These are phyloP conservation scores for Leptopilina drosophilae DNA, from an alignment of 2,888 invertebrate genomes.

Conservation along the genomic window DNA sequence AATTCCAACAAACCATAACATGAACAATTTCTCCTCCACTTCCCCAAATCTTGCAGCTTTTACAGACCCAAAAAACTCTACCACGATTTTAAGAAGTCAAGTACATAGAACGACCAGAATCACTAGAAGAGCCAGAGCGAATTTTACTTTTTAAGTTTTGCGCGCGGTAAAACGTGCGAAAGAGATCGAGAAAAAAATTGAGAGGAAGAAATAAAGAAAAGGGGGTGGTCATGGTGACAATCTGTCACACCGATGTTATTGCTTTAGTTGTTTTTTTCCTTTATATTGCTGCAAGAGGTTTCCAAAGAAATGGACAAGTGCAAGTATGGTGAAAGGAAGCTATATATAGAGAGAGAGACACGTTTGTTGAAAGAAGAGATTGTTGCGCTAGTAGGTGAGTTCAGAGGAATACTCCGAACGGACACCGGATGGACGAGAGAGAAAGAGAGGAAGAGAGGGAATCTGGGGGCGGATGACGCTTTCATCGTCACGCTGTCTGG, in stretches of 20 bases:
- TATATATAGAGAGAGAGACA: not conserved
- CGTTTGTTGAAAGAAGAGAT: slow-evolving; percentile 12
- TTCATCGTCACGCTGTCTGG: slow-evolving; percentile 69
- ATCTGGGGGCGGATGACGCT: slow-evolving; percentile 56
- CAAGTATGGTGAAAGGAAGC: slow-evolving; percentile 33
- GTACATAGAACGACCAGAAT: no score
- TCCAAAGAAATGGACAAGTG: slow-evolving; percentile 27
- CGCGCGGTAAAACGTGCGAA: not conserved
- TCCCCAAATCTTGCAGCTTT: no score
- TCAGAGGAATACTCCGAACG: slow-evolving; percentile 29
- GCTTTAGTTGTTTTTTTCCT: no score
- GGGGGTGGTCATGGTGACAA: slow-evolving; percentile 32
- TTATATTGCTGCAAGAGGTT: not conserved
- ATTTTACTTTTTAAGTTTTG: slow-evolving; percentile 50
- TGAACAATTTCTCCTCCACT: no score
- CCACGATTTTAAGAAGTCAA: no score
- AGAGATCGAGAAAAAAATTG: not conserved
- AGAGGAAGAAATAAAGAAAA: not conserved
- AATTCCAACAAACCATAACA: no score
- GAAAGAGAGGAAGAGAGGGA: no score
- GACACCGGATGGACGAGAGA: slow-evolving; percentile 39
- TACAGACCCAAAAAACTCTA: no score
- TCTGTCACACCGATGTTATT: slow-evolving; percentile 48
- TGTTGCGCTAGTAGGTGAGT: not conserved
- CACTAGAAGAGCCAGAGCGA: slow-evolving; percentile 38